Conservation (phyloP, 2,888 invertebrate genomes). For the Ormyrus thymus region DNA sequence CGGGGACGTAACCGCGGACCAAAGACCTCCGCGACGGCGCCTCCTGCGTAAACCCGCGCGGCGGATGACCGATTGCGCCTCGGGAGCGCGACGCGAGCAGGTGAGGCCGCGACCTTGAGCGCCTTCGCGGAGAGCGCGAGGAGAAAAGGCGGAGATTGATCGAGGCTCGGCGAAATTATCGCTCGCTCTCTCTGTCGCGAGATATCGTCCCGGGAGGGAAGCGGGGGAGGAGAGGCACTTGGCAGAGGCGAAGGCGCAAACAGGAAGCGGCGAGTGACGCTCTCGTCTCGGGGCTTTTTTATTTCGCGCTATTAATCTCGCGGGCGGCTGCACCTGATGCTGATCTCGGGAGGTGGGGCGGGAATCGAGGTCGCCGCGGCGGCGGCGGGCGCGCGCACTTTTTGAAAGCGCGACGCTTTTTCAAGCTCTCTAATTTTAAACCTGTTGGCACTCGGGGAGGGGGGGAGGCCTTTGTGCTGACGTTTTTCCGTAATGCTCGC, state of each 20-base stretch:
- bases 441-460: conserved; percentile 5
- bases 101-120: conserved; percentile 28
- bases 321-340: not conserved
- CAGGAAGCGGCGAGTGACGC: too few species aligned
- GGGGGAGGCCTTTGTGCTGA: not conserved
- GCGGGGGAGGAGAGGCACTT: too few species aligned
- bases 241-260: too few species aligned
- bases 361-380: conserved; percentile 17
- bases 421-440: conserved; percentile 23
- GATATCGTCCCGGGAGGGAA: too few species aligned
- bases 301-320: not conserved
- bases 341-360: not conserved
- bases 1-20: not conserved
- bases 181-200: too few species aligned
- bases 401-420: not conserved
- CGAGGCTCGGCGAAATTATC: too few species aligned
- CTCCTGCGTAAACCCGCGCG: not conserved
- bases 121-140: not conserved
- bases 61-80: conserved; percentile 24
- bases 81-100: not conserved
- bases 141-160: not conserved
- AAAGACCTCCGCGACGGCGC: conserved; percentile 15
- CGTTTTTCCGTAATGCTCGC: not conserved
- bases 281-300: not conserved
- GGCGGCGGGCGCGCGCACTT: not conserved